Evolutionary conservation across 2,113 vertebrate species (phyloP).

Genomic region (Lipophrys pholis): DNA sequence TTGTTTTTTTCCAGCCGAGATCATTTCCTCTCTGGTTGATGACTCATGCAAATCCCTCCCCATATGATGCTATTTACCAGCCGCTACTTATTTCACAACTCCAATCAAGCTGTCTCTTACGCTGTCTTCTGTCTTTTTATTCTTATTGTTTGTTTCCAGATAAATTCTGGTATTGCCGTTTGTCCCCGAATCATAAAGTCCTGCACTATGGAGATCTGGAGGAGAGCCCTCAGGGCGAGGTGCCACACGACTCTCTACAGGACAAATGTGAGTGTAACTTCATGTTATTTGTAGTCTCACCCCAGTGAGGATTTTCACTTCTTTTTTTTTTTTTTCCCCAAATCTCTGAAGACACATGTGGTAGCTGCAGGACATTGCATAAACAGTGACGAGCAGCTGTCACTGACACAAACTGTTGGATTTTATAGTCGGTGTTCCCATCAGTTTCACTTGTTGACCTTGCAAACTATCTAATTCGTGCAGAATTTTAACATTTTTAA

Average conservation of each 20-base stretch:
- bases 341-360: too few species aligned
- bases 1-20: constrained; percentile 20
- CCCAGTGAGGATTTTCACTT: neutral
- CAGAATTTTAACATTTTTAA: constrained; percentile 37
- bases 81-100: constrained; percentile 50
- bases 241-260: constrained; percentile 96
- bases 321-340: constrained; percentile 3
- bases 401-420: constrained; percentile 1
- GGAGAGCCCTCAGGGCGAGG: constrained; percentile 96
- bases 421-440: constrained; percentile 4
- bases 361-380: neutral
- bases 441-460: neutral
- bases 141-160: constrained; percentile 82
- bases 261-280: constrained; percentile 92
- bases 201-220: constrained; percentile 99
- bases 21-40: constrained; percentile 54
- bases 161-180: constrained; percentile 99
- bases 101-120: constrained; percentile 37
- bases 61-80: constrained; percentile 45
- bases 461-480: constrained; percentile 17
- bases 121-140: constrained; percentile 6
- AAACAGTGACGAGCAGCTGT: neutral
- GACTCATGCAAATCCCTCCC: constrained; percentile 59
- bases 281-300: neutral
- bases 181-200: constrained; percentile 99